These are phyloP conservation scores for Ceyx erithaca DNA, from an alignment of 2,797 vertebrate genomes.

Conservation along the genomic window DNA sequence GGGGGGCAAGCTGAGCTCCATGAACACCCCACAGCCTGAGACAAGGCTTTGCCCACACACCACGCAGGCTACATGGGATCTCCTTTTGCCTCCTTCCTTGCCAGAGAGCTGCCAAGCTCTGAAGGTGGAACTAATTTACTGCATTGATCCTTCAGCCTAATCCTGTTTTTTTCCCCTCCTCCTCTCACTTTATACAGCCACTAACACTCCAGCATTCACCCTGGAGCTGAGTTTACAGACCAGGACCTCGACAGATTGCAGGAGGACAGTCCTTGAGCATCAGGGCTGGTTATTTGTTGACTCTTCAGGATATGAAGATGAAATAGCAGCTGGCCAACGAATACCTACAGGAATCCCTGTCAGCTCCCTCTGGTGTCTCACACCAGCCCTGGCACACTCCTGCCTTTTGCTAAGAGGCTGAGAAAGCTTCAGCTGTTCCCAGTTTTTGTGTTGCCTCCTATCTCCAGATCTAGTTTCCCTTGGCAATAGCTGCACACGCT, in stretches of 20 bases:
- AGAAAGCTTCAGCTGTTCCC: background rate
- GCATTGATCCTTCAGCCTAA: background rate
- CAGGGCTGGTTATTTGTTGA: background rate
- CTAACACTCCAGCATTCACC: background rate
- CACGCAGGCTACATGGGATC: background rate
- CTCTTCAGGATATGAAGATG: background rate
- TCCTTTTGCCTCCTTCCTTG: background rate
- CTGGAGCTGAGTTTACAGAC: background rate
- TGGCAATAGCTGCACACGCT: background rate
- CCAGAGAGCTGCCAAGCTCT: background rate
- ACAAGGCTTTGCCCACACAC: background rate
- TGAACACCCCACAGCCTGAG: background rate
- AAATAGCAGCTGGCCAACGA: background rate
- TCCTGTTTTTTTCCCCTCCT: background rate
- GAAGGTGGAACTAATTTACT: background rate
- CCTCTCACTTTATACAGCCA: background rate
- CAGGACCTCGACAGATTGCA: background rate
- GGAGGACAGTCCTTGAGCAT: background rate
- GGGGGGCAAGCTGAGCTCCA: background rate
- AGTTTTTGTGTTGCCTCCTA: background rate
- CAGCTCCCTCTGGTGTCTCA: conserved; percentile 9
- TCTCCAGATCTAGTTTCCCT: background rate
- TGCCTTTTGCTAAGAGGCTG: background rate
- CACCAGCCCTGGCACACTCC: background rate
- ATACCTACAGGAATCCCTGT: background rate